These are phyloP conservation scores for Eristalinus aeneus DNA, from an alignment of 2,888 invertebrate species.

Conservation along the genomic window DNA sequence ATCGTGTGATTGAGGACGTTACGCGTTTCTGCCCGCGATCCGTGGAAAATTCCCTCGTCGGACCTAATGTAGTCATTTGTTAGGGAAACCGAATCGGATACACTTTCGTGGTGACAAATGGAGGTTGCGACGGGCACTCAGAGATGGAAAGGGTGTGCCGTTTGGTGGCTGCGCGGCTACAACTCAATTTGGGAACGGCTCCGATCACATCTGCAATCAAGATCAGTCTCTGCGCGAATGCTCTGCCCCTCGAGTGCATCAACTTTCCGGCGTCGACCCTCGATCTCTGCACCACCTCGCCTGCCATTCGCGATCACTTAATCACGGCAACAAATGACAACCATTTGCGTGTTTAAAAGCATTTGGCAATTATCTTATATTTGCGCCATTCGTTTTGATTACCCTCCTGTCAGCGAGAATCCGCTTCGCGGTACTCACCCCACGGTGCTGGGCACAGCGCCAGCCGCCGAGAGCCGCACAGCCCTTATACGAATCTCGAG, in stretches of 20 bases:
- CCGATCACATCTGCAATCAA: background rate
- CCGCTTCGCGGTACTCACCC: conserved; percentile 49
- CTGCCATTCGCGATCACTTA: conserved; percentile 24
- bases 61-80: background rate
- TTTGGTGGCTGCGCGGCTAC: background rate
- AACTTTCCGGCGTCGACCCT: background rate
- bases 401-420: conserved; percentile 61
- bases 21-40: conserved; percentile 17
- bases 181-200: background rate
- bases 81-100: background rate
- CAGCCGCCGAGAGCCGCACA: conserved; percentile 14
- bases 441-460: conserved; percentile 22
- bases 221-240: background rate
- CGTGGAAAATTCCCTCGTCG: conserved; percentile 18
- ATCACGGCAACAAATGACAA: conserved; percentile 50
- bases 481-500: conserved; percentile 18
- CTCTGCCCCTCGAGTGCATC: background rate
- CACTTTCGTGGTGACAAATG: background rate
- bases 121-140: background rate
- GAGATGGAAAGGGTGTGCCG: background rate
- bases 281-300: background rate
- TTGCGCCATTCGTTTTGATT: conserved; percentile 63
- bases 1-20: conserved; percentile 2
- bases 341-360: conserved; percentile 61
- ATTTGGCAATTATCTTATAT: conserved; percentile 64